Evolutionary conservation across 2,113 vertebrate genomes (phyloP).

Genomic region (Charadrius vociferus): DNA sequence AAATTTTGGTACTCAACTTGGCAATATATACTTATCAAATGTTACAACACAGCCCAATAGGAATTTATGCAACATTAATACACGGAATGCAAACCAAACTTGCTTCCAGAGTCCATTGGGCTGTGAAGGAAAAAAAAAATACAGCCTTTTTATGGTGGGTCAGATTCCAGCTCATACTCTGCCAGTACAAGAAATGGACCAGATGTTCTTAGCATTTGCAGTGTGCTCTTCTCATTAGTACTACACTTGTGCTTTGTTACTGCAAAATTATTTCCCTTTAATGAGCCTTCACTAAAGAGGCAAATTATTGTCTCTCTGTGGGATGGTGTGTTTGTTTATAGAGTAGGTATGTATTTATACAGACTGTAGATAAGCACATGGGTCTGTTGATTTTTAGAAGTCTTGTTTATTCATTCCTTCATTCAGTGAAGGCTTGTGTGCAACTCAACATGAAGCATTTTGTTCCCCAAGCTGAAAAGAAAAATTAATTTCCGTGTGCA

Average conservation of each 20-base stretch:
- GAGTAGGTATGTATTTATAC: not conserved
- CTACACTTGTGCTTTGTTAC: slow-evolving; percentile 7
- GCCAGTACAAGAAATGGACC: not conserved
- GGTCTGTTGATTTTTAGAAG: slow-evolving; percentile 12
- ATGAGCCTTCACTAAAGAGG: slow-evolving; percentile 33
- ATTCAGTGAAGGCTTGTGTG: not conserved
- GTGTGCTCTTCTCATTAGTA: slow-evolving; percentile 14
- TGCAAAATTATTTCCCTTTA: slow-evolving; percentile 38
- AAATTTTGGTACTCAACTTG: not conserved
- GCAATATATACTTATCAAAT: not conserved
- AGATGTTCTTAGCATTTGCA: slow-evolving; percentile 25
- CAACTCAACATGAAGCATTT: not conserved
- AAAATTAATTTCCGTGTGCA: not conserved
- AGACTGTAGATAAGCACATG: not conserved
- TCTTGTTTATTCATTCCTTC: slow-evolving; percentile 15
- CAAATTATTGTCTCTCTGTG: not conserved
- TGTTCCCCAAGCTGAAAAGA: not conserved
- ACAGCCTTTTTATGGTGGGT: not conserved
- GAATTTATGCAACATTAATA: not conserved
- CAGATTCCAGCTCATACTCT: not conserved
- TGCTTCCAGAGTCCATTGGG: not conserved
- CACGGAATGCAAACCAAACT: not conserved
- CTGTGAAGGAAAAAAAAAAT: not conserved
- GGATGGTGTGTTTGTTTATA: slow-evolving; percentile 13
- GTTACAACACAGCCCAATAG: not conserved